Conservation (phyloP, 2,113 vertebrate species). For the Saguinus midas region DNA sequence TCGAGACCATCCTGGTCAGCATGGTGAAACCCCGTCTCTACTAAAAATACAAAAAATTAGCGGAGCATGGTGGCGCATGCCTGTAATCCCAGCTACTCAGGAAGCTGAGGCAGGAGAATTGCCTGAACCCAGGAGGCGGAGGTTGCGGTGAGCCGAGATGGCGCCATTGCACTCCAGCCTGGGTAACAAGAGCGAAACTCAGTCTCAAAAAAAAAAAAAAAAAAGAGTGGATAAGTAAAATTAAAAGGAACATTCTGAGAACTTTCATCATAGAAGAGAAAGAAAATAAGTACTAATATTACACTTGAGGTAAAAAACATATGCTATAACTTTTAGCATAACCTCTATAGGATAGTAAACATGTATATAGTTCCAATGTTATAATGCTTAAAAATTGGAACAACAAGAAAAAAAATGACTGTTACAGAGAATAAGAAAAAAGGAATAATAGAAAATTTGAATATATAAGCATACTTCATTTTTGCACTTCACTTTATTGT, state of each 20-base stretch:
- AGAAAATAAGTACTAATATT: not conserved
- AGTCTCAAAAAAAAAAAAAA: not conserved
- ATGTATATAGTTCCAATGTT: not conserved
- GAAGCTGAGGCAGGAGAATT: too few species aligned
- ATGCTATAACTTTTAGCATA: not conserved
- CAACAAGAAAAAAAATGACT: not conserved
- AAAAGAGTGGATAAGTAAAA: not conserved
- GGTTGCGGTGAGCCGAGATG: too few species aligned
- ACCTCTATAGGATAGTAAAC: not conserved
- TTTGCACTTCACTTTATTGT: not conserved
- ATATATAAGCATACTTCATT: not conserved
- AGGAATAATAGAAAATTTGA: not conserved
- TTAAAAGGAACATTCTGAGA: not conserved
- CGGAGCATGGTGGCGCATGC: too few species aligned
- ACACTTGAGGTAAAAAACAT: not conserved
- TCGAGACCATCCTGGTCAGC: too few species aligned
- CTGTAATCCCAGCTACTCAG: too few species aligned
- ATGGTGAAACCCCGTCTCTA: too few species aligned
- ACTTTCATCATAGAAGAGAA: not conserved
- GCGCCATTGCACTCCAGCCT: too few species aligned
- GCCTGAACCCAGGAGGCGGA: too few species aligned
- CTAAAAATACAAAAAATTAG: too few species aligned
- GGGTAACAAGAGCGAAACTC: too few species aligned
- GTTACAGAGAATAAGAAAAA: not conserved
- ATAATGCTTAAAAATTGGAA: not conserved